These are phyloP conservation scores for Meles meles DNA, from an alignment of 2,113 vertebrate genomes.

Conservation along the genomic window DNA sequence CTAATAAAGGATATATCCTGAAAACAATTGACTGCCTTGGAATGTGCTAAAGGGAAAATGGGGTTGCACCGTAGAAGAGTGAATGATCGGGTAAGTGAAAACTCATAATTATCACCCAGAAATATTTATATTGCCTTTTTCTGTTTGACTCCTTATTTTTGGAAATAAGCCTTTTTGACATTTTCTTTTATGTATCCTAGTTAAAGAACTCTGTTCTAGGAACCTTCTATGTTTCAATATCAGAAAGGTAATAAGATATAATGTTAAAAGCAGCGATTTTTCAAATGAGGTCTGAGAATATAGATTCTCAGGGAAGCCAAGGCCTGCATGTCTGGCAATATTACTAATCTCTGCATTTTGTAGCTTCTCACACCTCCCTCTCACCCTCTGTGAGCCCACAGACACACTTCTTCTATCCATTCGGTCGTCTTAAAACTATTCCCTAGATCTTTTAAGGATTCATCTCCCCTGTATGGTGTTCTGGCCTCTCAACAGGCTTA, in stretches of 20 bases:
- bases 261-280: not conserved
- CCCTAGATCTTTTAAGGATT: rapidly evolving
- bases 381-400: not conserved
- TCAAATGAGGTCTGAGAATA: not conserved
- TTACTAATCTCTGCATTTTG: not conserved
- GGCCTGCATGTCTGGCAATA: rapidly evolving
- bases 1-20: not conserved
- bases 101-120: not conserved
- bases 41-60: not conserved
- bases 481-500: not conserved
- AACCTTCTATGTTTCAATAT: not conserved
- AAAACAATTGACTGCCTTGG: not conserved
- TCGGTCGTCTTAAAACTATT: not conserved
- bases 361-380: not conserved
- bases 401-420: not conserved
- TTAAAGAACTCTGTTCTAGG: not conserved
- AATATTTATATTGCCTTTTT: not conserved
- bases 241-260: not conserved
- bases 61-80: not conserved
- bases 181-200: not conserved
- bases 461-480: not conserved
- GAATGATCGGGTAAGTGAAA: not conserved
- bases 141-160: not conserved
- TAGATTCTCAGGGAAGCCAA: not conserved
- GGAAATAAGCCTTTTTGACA: not conserved